These are phyloP conservation scores for Pogonomyrmex californicus DNA, from an alignment of 1,140 invertebrate species.

Conservation along the genomic window DNA sequence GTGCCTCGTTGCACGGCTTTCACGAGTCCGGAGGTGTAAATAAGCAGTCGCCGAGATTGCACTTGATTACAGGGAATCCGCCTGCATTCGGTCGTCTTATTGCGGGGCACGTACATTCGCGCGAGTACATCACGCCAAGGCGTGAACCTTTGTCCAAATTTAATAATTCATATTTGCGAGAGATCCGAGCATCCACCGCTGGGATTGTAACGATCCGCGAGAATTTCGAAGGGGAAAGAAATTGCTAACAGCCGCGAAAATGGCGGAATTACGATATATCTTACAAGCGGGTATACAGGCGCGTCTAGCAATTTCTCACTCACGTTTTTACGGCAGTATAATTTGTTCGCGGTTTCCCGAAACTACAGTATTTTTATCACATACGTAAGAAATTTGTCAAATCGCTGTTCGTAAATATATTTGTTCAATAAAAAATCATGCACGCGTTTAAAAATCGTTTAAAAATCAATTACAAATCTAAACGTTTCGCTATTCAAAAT, in stretches of 20 bases:
- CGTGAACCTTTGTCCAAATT: slow-evolving; percentile 77
- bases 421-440: not conserved
- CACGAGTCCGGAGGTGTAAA: slow-evolving; percentile 78
- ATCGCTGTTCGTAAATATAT: not conserved
- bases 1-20: slow-evolving; percentile 68
- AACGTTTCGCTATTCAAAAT: not conserved
- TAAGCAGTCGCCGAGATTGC: slow-evolving; percentile 81
- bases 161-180: slow-evolving; percentile 77
- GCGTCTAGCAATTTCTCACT: slow-evolving; percentile 66
- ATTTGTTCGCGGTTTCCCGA: slow-evolving; percentile 8
- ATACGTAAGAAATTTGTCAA: slow-evolving; percentile 9
- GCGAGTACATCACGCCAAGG: slow-evolving; percentile 64
- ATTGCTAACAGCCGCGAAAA: slow-evolving; percentile 61
- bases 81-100: slow-evolving; percentile 73
- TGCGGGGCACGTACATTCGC: slow-evolving; percentile 61
- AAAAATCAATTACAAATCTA: not conserved
- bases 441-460: not conserved
- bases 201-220: slow-evolving; percentile 59
- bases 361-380: slow-evolving; percentile 38
- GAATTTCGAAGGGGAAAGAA: slow-evolving; percentile 36
- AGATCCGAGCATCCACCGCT: slow-evolving; percentile 31
- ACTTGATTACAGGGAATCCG: slow-evolving; percentile 79
- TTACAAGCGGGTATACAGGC: slow-evolving; percentile 39
- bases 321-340: slow-evolving; percentile 20
- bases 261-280: slow-evolving; percentile 70